Evolutionary conservation across 2,888 invertebrate genomes (phyloP).

Genomic region (Linnaemya tessellans): DNA sequence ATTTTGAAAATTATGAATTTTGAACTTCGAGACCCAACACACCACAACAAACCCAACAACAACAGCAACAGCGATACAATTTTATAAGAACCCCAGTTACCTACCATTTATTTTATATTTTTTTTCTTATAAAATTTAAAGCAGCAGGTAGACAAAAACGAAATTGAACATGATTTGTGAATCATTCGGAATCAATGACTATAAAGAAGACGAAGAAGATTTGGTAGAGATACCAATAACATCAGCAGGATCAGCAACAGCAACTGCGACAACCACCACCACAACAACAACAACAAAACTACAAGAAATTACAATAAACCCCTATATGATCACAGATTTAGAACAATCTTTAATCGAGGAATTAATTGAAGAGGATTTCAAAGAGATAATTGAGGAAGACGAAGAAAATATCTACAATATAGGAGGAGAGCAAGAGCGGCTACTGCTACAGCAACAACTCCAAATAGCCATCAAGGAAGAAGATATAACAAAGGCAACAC

Average conservation of each 20-base stretch:
- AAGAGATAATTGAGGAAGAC: conserved; percentile 63
- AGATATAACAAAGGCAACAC: neutral
- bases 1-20: conserved; percentile 53
- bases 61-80: conserved; percentile 3
- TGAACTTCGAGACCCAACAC: conserved; percentile 45
- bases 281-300: conserved; percentile 30
- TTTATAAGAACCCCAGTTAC: conserved; percentile 23
- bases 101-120: too few species aligned
- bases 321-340: conserved; percentile 55
- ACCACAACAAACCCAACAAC: conserved; percentile 6
- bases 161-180: conserved; percentile 67
- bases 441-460: conserved; percentile 8
- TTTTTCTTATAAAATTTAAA: conserved; percentile 20
- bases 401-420: conserved; percentile 44
- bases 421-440: conserved; percentile 25
- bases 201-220: conserved; percentile 60
- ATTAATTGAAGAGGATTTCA: conserved; percentile 65
- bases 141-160: conserved; percentile 24
- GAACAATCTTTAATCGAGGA: conserved; percentile 62
- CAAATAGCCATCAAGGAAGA: conserved; percentile 2
- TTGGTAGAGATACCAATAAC: conserved; percentile 42
- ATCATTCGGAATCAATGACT: conserved; percentile 63
- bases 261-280: conserved; percentile 26
- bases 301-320: conserved; percentile 53
- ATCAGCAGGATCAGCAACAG: conserved; percentile 15